Evolutionary conservation across 2,888 invertebrate species (phyloP).

Genomic region (Drosophila austrosaltans): DNA sequence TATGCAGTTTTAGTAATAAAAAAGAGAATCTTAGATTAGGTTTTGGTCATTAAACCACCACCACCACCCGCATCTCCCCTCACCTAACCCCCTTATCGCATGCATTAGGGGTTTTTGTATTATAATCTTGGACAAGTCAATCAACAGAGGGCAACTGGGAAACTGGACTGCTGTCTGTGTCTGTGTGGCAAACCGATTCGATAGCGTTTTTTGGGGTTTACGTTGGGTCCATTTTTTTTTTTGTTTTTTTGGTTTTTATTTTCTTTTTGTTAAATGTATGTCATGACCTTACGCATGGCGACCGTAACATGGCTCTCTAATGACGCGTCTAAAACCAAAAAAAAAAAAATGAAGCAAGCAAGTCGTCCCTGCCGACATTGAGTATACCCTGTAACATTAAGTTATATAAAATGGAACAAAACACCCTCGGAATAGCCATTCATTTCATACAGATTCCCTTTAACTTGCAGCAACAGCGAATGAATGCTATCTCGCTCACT

Average conservation of each 20-base stretch:
- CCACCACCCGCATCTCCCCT: background rate
- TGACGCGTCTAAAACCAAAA: conserved; percentile 11
- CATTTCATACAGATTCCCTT: no score
- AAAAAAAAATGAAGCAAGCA: background rate
- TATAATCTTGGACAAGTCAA: conserved; percentile 42
- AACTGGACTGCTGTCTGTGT: conserved; percentile 16
- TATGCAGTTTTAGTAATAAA: background rate
- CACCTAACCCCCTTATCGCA: conserved; percentile 27
- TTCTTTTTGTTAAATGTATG: conserved; percentile 59
- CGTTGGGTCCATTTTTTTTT: conserved; percentile 28
- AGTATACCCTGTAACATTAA: no score
- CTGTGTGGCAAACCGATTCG: background rate
- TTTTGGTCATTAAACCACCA: conserved; percentile 8
- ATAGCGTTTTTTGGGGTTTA: background rate
- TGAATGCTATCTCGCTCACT: no score
- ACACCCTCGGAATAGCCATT: no score
- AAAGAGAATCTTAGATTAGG: conserved; percentile 10
- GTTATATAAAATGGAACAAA: no score
- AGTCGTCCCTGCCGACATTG: no score
- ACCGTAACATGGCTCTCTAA: conserved; percentile 10
- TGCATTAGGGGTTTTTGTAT: conserved; percentile 21
- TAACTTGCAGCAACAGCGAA: no score
- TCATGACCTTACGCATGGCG: conserved; percentile 64
- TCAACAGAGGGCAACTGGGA: conserved; percentile 39
- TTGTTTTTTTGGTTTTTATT: conserved; percentile 5